Percentiles rank a stretch among this genome's conserved stretches.
phyloP scores from a whole-genome alignment of 2,888 invertebrate species.

The Mamestra brassicae region DNA sequence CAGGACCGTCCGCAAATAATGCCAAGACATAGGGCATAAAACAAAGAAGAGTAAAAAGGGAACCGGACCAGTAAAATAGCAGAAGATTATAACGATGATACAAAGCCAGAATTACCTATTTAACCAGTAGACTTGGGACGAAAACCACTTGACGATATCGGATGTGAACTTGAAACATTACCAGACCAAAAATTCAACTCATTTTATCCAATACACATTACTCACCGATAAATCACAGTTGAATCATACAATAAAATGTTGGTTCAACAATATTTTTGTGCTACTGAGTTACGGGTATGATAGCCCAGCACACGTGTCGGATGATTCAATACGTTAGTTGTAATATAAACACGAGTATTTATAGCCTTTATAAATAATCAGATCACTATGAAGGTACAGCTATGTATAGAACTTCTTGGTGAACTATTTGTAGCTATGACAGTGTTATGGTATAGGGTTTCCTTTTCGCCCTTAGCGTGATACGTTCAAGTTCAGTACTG shows the following conservation, averaged over 20 bases:
- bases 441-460: conserved; percentile 14
- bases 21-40: neutral
- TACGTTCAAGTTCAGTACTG: conserved; percentile 30
- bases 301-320: conserved; percentile 51
- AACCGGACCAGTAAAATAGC: neutral
- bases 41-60: neutral
- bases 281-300: conserved; percentile 41
- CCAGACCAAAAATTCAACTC: conserved; percentile 6
- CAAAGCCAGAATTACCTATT: too few relatives aligned
- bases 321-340: conserved; percentile 57
- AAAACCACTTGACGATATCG: neutral
- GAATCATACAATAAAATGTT: conserved; percentile 50
- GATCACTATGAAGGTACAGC: conserved; percentile 27
- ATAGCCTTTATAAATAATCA: conserved; percentile 41
- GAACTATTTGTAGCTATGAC: conserved; percentile 22
- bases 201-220: conserved; percentile 12
- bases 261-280: conserved; percentile 48
- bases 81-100: neutral
- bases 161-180: neutral
- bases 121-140: too few relatives aligned
- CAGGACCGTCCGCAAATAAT: too few relatives aligned
- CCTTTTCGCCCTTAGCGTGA: conserved; percentile 41
- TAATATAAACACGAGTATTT: conserved; percentile 50
- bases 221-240: conserved; percentile 16
- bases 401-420: conserved; percentile 41